These are phyloP conservation scores for Papilio dardanus DNA, from an alignment of 1,140 invertebrate genomes.

Conservation along the genomic window DNA sequence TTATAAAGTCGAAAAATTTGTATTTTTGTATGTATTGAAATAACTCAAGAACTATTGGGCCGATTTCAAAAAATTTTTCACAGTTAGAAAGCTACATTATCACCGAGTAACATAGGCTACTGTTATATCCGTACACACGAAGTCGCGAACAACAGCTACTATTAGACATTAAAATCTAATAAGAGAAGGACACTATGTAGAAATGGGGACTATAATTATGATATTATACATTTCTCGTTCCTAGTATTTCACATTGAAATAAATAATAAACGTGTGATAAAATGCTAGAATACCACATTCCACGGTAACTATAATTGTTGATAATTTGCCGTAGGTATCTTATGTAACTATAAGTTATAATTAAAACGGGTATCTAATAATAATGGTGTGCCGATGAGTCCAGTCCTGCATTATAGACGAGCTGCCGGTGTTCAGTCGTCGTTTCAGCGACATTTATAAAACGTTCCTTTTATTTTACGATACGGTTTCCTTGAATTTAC, in stretches of 20 bases:
- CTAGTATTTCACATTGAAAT: slow-evolving; percentile 9
- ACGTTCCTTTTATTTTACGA: slow-evolving; percentile 27
- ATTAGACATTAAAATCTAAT: too few relatives aligned
- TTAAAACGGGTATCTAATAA: slow-evolving; percentile 21
- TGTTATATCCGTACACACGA: too few relatives aligned
- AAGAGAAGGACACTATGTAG: too few relatives aligned
- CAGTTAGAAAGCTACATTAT: too few relatives aligned
- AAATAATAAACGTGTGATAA: background rate
- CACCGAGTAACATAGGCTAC: too few relatives aligned
- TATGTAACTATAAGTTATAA: slow-evolving; percentile 23
- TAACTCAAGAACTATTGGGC: too few relatives aligned
- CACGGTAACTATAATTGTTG: background rate
- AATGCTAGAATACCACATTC: background rate
- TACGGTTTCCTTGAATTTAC: background rate
- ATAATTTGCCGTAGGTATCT: background rate
- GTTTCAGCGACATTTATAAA: slow-evolving; percentile 34
- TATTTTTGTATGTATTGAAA: too few relatives aligned
- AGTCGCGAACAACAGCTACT: too few relatives aligned
- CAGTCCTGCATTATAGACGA: slow-evolving; percentile 39
- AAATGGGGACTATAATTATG: too few relatives aligned
- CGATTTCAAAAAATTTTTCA: too few relatives aligned
- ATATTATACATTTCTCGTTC: background rate
- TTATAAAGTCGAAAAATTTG: too few relatives aligned
- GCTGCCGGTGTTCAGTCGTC: slow-evolving; percentile 39
- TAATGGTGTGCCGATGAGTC: slow-evolving; percentile 18